Conservation (phyloP, 1,140 invertebrate species). For the Pteromalus puparum region DNA sequence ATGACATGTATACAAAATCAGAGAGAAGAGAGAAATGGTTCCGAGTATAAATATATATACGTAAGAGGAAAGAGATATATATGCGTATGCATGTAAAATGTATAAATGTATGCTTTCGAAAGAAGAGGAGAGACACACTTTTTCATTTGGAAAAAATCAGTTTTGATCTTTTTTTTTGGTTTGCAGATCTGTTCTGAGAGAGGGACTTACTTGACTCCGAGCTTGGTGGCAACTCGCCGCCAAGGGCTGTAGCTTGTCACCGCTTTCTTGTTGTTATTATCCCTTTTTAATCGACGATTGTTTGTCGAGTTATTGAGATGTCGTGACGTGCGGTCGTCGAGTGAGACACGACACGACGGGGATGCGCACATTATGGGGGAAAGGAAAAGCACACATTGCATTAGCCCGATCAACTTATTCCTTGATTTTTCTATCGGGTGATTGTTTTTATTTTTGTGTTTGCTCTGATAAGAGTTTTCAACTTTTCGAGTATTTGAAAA, state of each 20-base stretch:
- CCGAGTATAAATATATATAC: constrained; percentile 17
- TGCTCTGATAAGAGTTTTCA: too few relatives aligned
- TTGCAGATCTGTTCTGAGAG: constrained; percentile 59
- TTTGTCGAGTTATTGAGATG: constrained; percentile 23
- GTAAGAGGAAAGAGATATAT: constrained; percentile 59
- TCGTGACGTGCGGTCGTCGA: constrained; percentile 42
- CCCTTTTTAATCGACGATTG: constrained; percentile 67
- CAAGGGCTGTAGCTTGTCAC: constrained; percentile 87
- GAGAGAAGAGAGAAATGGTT: constrained; percentile 26
- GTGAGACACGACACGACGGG: constrained; percentile 63
- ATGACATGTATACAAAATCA: constrained; percentile 49
- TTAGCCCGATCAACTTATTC: constrained; percentile 69
- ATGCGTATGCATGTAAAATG: constrained; percentile 55
- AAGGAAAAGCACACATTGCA: constrained; percentile 75
- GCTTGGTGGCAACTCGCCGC: constrained; percentile 92
- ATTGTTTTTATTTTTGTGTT: too few relatives aligned
- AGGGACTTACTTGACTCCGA: constrained; percentile 93
- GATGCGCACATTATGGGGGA: constrained; percentile 43
- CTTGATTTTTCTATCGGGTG: background rate
- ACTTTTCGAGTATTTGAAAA: too few relatives aligned
- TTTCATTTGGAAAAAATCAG: constrained; percentile 28
- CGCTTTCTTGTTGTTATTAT: constrained; percentile 74
- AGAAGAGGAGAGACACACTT: constrained; percentile 45
- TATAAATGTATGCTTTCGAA: constrained; percentile 7
- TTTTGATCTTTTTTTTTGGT: constrained; percentile 44